Evolutionary conservation across 1,140 invertebrate species (phyloP), one percentile per base, ranked within the genome.

Genomic region (Luehdorfia chinensis): DNA sequence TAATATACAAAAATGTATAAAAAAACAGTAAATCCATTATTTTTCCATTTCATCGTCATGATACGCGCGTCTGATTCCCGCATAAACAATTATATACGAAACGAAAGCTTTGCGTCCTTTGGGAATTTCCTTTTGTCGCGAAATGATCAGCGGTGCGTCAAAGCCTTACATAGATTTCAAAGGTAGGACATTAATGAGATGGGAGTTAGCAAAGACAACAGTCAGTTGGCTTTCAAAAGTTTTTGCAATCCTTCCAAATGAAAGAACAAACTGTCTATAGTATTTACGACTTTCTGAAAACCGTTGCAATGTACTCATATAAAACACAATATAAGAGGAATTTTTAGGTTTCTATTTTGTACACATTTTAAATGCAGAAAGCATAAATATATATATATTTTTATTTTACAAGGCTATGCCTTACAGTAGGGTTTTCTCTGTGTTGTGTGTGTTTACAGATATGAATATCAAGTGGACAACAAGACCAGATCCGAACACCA

Each of bases 81-180:
- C 69, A 76, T 73, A 79, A 81, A 81, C 75, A 81, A 81, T 78
- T 67, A 75, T 62, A 78, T 61, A 59, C 52, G 60, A 71, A 72
- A 69, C 61, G 62, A 74, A 73, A 75, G 70, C 66, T 57, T 64
- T 58, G 48, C 56, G 59, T 71, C 75, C 73, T 68, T 57, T 54
- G 73, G 73, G 75, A 76, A 61, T 53, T 53, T 63, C 25, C 73
- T 76, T 70, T 75, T 78, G 75, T 75, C 62, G 46, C 48, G 43
- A 68, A 70, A 75, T 74, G 76, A 74, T 80, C 69, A 77, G 52
- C 64, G 53, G 51, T 32, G 27, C 21, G 30, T 55, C 51, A 30
- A 50, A 36, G 39, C 31, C 34, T 9, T 15, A 21, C 34, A 49
- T 56, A 44, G 46, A 34, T 53, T 60, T 53, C 59, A 61, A 23